Base-by-base conservation (phyloP, 2,113 vertebrate species). In the Atractosteus spatula region DNA sequence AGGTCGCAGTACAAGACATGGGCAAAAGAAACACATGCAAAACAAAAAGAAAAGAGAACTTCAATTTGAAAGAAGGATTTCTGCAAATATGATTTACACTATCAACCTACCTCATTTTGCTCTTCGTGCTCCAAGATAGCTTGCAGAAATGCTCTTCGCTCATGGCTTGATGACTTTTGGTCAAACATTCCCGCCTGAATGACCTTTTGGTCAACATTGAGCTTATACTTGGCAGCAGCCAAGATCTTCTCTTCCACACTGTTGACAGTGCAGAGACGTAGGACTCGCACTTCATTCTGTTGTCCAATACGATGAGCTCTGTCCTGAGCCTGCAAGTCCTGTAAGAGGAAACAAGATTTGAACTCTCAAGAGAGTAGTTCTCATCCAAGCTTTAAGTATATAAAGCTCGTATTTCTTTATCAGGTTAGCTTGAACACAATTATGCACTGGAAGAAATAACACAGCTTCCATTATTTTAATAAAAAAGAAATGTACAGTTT, bases 101-200 rank as follows among this genome's bases (percentile, higher is more conserved):
- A n/a, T 16, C 55, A n/a, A 69, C 41, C 57, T 85, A 95, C 95
- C 94, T 94, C 93, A 76, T 96, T 96, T 80, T 96, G 94, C 67
- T 96, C 95, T 74, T 96, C 95, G 4, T 95, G 94, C 71, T 95
- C 94, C 84, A 96, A 7, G 76, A 96, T 94, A 74, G 95, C 94
- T 73, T 96, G 94, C 8, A 96, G 88, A 64, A 96, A 96, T 0
- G 89, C 95, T 55, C 93, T 90, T 41, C 94, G 87, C 77, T 96
- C 94, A 0, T 96, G 94, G 84, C 95, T 90, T 12, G 95, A 96
- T 66, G 95, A 96, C 47, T 96, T 96, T 79, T 96, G 95, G 82
- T 96, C 95, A 66, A 96, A 96, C 95, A 96, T 96, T 80, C 95
- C 95, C 0, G 95, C 95, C 75, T 96, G 95, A 80, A 96, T 96